Conservation (phyloP, 2,113 vertebrate species). For the Mormyrus iriodes region DNA sequence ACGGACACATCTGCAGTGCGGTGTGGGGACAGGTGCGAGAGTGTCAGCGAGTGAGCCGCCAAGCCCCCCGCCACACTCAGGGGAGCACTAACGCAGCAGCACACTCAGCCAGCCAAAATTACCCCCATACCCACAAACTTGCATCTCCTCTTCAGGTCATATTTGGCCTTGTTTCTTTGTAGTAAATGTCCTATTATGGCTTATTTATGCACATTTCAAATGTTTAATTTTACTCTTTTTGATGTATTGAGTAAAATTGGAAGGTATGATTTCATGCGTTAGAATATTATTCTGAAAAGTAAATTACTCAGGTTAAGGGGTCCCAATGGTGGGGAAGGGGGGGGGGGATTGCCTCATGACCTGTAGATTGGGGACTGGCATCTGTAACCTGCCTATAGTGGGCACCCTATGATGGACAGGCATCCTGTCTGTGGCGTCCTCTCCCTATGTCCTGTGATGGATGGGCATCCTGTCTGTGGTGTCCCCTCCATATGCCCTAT, state of each 20-base stretch:
- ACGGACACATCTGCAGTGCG: conserved; percentile 83
- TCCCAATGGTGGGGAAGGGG: background rate
- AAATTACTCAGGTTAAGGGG: background rate
- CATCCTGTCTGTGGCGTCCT: background rate
- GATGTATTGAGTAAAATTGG: background rate
- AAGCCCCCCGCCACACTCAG: too few species aligned
- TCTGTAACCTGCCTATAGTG: background rate
- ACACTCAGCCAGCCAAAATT: background rate
- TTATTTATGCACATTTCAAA: background rate
- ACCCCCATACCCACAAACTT: background rate
- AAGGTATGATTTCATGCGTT: background rate
- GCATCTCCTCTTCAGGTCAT: background rate
- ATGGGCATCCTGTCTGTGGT: background rate
- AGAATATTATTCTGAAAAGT: background rate
- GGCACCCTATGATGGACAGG: background rate
- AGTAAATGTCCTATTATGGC: background rate
- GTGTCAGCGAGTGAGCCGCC: background rate
- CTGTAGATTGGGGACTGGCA: background rate
- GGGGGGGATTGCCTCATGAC: background rate
- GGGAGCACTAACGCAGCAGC: background rate
- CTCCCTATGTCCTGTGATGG: background rate
- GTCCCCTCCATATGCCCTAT: background rate
- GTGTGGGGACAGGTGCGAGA: conserved; percentile 3
- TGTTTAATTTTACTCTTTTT: background rate
- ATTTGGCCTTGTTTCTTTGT: background rate